Conservation (phyloP, 2,113 vertebrate species). For the Serilophus lunatus region DNA sequence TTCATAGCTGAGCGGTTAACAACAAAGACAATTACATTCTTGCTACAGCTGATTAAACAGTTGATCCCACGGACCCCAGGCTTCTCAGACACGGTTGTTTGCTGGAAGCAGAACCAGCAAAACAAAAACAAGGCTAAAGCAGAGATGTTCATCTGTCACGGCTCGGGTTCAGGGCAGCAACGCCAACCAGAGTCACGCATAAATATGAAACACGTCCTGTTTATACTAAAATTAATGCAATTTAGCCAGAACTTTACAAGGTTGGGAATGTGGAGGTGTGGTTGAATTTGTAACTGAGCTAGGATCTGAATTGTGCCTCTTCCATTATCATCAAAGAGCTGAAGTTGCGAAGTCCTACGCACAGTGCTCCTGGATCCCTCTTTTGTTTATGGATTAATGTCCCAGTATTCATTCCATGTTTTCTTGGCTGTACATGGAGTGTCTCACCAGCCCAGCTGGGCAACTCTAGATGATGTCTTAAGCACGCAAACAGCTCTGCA, state of each 20-base stretch:
- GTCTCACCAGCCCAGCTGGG: not conserved
- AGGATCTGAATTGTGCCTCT: not conserved
- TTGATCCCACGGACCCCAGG: slow-evolving; percentile 30
- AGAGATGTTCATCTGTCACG: not conserved
- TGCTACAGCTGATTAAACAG: slow-evolving; percentile 66
- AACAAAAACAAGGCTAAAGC: slow-evolving; percentile 51
- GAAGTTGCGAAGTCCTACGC: not conserved
- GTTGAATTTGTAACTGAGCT: not conserved
- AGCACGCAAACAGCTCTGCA: not conserved
- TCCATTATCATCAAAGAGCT: not conserved
- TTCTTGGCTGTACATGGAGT: not conserved
- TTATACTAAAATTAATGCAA: not conserved
- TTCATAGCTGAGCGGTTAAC: slow-evolving; percentile 58
- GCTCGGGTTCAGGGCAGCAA: not conserved
- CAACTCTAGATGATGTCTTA: not conserved
- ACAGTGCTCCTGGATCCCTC: not conserved
- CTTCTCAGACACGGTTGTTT: slow-evolving; percentile 38
- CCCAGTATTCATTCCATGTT: not conserved
- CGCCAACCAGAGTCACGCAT: not conserved
- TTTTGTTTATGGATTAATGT: not conserved
- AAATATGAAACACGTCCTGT: slow-evolving; percentile 23
- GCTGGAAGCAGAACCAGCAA: slow-evolving; percentile 30
- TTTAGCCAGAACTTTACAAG: not conserved
- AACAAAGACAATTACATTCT: slow-evolving; percentile 62
- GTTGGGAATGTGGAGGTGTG: not conserved